Base-by-base conservation (phyloP, 2,113 vertebrate species). In the Mormyrus iriodes region DNA sequence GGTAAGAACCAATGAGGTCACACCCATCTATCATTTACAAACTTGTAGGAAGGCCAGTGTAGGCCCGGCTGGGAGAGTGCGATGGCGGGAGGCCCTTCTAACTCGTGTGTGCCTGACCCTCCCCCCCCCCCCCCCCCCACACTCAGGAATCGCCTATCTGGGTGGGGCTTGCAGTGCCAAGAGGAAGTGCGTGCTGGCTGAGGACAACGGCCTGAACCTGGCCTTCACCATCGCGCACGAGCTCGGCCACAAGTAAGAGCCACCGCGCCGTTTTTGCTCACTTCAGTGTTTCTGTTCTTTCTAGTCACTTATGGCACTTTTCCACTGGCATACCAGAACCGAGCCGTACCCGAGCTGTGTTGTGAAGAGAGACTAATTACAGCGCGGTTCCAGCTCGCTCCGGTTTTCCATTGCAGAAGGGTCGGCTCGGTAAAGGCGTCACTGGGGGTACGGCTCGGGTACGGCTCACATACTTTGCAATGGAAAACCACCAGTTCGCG, bases 171-270 rank as follows among this genome's bases (percentile, higher is more conserved):
- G 98, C 97, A 99, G 97, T 84, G 92, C 97, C 86, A 98, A 97
- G 92, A 97, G 98, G 94, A 99, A 99, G 89, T 99, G 98, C 91
- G 98, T 99, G 88, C 94, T 99, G 88, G 97, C 97, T 0, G 98
- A 99, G 93, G 98, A 99, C 95, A 99, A 99, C 0, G 98, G 98
- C 55, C 97, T 99, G 90, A 99, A 98, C 92, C 89, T 99, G 95
- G 98, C 98, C 69, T 99, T 99, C 92, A 99, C 98, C 93, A 98
- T 99, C 88, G 98, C 98, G n/a, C 98, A 99, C 4, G 98, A 99
- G 92, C 95, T 99, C 69, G 98, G 98, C 89, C 98, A 99, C 97
- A 99, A 98, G 98, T 99, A 97, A 94, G 98, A 69, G 3, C 88
- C 21, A 1, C n/a, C 15, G 4, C 2, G 49, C 3, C 2, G 2